A percentile compares a stretch with the other conserved stretches of the same genome.
Evolutionary conservation across 2,888 invertebrate species (phyloP).

Genomic region (Lithophane ornitopus): DNA sequence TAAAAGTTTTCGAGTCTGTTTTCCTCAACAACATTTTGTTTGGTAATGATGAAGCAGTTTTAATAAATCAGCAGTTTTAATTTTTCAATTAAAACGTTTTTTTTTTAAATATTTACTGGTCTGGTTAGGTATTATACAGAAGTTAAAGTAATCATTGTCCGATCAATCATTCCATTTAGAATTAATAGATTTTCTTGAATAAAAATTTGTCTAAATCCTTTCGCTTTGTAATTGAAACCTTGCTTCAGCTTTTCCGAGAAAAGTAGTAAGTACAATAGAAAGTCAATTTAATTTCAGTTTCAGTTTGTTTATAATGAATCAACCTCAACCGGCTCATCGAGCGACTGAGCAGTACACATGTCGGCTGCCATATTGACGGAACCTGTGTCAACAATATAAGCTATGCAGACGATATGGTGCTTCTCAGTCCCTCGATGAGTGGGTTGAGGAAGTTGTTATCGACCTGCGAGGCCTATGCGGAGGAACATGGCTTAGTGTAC

Average conservation of each 20-base stretch:
- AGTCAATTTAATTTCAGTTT: conserved; percentile 17
- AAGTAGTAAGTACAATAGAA: conserved; percentile 9
- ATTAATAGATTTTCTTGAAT: conserved; percentile 7
- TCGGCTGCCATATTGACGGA: too few relatives aligned
- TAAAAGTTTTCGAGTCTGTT: neutral
- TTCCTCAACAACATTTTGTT: neutral
- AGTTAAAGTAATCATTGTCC: neutral
- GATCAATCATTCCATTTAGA: neutral
- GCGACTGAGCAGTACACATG: too few relatives aligned
- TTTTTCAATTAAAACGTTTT: too few relatives aligned
- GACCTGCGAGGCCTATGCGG: too few relatives aligned
- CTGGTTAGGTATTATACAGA: neutral
- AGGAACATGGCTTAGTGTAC: too few relatives aligned
- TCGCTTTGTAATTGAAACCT: conserved; percentile 3
- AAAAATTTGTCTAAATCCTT: neutral
- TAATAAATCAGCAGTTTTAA: neutral
- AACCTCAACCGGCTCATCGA: conserved; percentile 31
- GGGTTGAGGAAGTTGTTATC: too few relatives aligned
- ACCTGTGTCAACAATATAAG: too few relatives aligned
- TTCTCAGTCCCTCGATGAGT: too few relatives aligned
- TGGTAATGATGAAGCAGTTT: neutral
- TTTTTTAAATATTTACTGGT: neutral
- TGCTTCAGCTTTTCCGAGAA: neutral
- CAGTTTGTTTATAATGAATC: conserved; percentile 28
- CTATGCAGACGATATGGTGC: too few relatives aligned